Conservation (phyloP, 2,797 vertebrate species). For the Zenarchopterus dispar region DNA sequence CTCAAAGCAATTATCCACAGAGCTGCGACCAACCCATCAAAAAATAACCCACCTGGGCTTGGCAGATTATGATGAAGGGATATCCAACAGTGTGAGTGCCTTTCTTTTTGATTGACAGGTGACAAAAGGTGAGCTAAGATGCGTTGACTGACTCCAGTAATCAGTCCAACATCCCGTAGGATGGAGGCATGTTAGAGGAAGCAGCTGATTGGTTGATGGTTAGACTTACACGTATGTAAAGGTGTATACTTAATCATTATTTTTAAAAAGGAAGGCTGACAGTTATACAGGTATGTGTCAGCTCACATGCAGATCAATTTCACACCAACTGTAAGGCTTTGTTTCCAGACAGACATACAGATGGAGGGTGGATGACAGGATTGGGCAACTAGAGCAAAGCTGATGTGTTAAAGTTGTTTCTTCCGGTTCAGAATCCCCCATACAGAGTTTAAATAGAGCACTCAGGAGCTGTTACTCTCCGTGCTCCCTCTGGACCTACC, state of each 20-base stretch:
- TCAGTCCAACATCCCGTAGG: slow-evolving; percentile 8
- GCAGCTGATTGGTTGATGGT: slow-evolving; percentile 17
- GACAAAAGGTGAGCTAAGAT: slow-evolving; percentile 19
- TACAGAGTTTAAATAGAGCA: slow-evolving; percentile 30
- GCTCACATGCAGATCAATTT: slow-evolving; percentile 17
- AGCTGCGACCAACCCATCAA: neutral
- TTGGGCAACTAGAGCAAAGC: slow-evolving; percentile 40
- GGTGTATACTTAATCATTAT: slow-evolving; percentile 5
- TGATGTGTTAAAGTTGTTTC: slow-evolving; percentile 53
- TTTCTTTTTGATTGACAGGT: slow-evolving; percentile 50
- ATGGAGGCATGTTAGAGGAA: slow-evolving; percentile 29
- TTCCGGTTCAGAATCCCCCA: slow-evolving; percentile 43
- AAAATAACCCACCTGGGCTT: neutral
- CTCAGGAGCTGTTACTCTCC: slow-evolving; percentile 38
- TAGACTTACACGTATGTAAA: slow-evolving; percentile 2
- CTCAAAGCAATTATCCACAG: slow-evolving; percentile 60
- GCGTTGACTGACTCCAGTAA: slow-evolving; percentile 23
- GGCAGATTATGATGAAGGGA: slow-evolving; percentile 20
- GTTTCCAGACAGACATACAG: slow-evolving; percentile 13
- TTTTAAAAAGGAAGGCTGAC: slow-evolving; percentile 14
- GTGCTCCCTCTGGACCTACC: slow-evolving; percentile 32
- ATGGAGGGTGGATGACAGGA: slow-evolving; percentile 49
- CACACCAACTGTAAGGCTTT: neutral
- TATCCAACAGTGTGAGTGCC: neutral
- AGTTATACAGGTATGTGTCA: slow-evolving; percentile 10